phyloP scores from a whole-genome alignment of 2,888 invertebrate species.

The Drosophila siamana region DNA sequence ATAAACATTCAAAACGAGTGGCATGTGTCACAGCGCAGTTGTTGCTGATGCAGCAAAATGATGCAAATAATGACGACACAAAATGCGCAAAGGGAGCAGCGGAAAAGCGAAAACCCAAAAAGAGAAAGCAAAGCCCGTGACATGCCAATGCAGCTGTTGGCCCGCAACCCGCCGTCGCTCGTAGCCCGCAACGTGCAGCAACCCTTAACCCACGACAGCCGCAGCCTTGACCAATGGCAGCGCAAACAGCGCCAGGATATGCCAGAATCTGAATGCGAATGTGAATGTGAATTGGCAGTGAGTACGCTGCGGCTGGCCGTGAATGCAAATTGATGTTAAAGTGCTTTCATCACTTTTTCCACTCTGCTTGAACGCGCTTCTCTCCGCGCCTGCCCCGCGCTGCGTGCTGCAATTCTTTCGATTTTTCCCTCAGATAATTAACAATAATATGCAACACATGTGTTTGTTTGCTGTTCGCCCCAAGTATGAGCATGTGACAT shows the following conservation, averaged over 20 bases:
- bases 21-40: constrained; percentile 43
- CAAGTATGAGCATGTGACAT: constrained; percentile 8
- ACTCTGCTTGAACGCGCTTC: constrained; percentile 24
- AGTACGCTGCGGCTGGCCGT: constrained; percentile 10
- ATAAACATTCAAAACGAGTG: constrained; percentile 58
- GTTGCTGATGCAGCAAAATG: constrained; percentile 38
- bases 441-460: constrained; percentile 59
- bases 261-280: constrained; percentile 6
- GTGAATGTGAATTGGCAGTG: constrained; percentile 10
- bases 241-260: constrained; percentile 49
- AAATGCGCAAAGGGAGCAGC: constrained; percentile 47
- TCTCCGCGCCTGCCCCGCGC: too few relatives aligned
- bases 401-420: background rate
- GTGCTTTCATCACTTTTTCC: constrained; percentile 57
- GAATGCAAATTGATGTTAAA: constrained; percentile 66
- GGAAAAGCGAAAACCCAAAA: constrained; percentile 30
- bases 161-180: background rate
- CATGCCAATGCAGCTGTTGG: constrained; percentile 25
- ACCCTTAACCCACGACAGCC: background rate
- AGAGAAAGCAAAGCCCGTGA: constrained; percentile 3
- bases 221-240: constrained; percentile 69
- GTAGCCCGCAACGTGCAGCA: background rate
- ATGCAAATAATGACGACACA: constrained; percentile 58
- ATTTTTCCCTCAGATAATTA: constrained; percentile 66
- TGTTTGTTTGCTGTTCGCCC: constrained; percentile 11